A percentile compares a stretch with the other conserved stretches of the same genome.
Conservation (phyloP, 2,797 vertebrate species). For the Notolabrus celidotus region DNA sequence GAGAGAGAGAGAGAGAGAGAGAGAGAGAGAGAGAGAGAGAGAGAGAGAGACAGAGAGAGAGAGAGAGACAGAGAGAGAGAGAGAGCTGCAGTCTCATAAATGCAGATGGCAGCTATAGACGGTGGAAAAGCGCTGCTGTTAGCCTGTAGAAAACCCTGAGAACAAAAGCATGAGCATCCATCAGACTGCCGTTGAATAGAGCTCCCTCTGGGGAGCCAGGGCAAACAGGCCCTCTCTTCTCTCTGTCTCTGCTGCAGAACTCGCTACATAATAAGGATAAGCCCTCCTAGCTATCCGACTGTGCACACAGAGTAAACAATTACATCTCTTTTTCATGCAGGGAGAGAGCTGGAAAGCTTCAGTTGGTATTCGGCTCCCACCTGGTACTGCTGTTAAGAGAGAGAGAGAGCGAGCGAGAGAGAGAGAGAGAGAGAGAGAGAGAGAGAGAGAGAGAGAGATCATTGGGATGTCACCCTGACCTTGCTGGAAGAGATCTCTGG, state of each 20-base stretch:
- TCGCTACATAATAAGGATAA: constrained; percentile 68
- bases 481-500: constrained; percentile 58
- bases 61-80: background rate
- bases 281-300: constrained; percentile 64
- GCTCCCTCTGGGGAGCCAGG: constrained; percentile 68
- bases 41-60: background rate
- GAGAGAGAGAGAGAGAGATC: constrained; percentile 11
- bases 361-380: constrained; percentile 54
- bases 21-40: background rate
- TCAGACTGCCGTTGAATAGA: constrained; percentile 67
- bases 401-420: constrained; percentile 14
- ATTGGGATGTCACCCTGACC: constrained; percentile 52
- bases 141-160: constrained; percentile 68
- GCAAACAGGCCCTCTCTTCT: constrained; percentile 71
- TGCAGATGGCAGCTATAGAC: constrained; percentile 56
- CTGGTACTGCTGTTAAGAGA: constrained; percentile 37
- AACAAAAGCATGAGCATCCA: constrained; percentile 78
- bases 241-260: constrained; percentile 56
- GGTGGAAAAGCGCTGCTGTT: constrained; percentile 41
- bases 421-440: constrained; percentile 12
- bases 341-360: constrained; percentile 50
- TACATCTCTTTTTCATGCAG: constrained; percentile 61
- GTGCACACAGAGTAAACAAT: constrained; percentile 72
- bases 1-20: background rate
- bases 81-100: constrained; percentile 42